Base-by-base conservation (phyloP, 1,140 invertebrate genomes). In the Globodera rostochiensis region DNA sequence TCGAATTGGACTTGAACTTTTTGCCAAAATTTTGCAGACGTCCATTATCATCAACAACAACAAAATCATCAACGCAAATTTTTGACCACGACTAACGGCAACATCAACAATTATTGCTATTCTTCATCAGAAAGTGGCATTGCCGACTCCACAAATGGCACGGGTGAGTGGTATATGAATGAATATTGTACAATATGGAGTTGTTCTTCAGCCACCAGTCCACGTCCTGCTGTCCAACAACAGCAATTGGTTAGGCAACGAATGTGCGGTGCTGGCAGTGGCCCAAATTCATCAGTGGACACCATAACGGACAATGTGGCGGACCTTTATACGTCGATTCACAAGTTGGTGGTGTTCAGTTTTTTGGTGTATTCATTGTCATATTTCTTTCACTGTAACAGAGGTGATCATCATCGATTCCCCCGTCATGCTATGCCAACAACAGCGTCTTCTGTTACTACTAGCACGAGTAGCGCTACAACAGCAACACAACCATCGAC, bases 241-340 rank as follows among this genome's bases (percentile, higher is more conserved):
- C 69, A 71, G n/a, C 69, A 71, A 2, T 4, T 71, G 1, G 69
- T 71, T 11, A 25, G 13, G 25, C 69, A 19, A 19, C 57, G 57
- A 19, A 13, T 19, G 57, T 64, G 57, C 57, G 57, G 69, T 19
- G 25, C 1, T 6, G 69, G 19, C 69, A 21, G 25, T 9, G 15
- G 7, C 66, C 6, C 66, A 69, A 19, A 6, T 69, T 1, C 66
- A 7, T 6, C 15, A 8, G n/a, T 69, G 6, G n/a, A 69, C 15
- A 36, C 66, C 7, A 15, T 3, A 21, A 13, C 25, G 69, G 69
- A 71, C n/a, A 71, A 45, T 71, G 25, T 47, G 8, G n/a, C 69
- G 69, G 69, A 71, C 25, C 19, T 71, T 19, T 71, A 71, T 47
- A 19, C 69, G 4, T 71, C 69, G 19, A 71, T 71, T 47, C 69